Base-by-base conservation (phyloP, 2,888 invertebrate species). In the Schizotus pectinicornis region DNA sequence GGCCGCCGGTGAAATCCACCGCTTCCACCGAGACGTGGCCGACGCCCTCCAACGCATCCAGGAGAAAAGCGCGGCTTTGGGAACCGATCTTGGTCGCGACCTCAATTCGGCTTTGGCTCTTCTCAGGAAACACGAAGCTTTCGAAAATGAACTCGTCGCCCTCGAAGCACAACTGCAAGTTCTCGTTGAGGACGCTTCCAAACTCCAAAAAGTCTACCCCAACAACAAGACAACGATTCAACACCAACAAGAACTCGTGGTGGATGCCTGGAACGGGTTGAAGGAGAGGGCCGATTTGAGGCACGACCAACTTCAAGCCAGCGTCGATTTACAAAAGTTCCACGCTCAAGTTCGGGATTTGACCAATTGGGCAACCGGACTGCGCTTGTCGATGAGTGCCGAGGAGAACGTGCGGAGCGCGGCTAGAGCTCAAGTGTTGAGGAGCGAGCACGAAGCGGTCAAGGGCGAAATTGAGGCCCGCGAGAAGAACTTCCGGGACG, bases 1-100 rank as follows among this genome's bases (percentile, higher is more conserved):
- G 74, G 98, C 95, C 0, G 98, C 98, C 1, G 97, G 94, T 7
- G 96, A 98, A 82, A 95, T 98, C 65, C 98, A 98, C 80, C 87
- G 96, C 52, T 98, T 97, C 85, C 98, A 98, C 81, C 88, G 97
- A 50, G 98, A 98, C 80, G 95, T 93, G 1, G 93, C 91, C 13
- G 97, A 98, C 74, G 91, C 95, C 1, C 79, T 95, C 6, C 90
- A 92, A 36, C 84, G 97, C 14, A 95, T 95, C 36, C 93, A 92
- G 67, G 96, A 95, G 77, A 95, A 96, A 75, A 88, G 91, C 62
- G 91, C 92, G 0, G 90, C 90, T 2, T 86, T 98, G 37, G 91
- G 92, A 0, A 89, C 89, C 1, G 92, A 92, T 64, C 59, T 84
- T 69, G 90, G 90, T 6, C 84, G 92, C 43, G 96, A 97, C 81